A percentile compares a stretch with the other conserved stretches of the same genome.
Evolutionary conservation across 2,888 invertebrate genomes (phyloP).

Genomic region (Anoncus sp.): DNA sequence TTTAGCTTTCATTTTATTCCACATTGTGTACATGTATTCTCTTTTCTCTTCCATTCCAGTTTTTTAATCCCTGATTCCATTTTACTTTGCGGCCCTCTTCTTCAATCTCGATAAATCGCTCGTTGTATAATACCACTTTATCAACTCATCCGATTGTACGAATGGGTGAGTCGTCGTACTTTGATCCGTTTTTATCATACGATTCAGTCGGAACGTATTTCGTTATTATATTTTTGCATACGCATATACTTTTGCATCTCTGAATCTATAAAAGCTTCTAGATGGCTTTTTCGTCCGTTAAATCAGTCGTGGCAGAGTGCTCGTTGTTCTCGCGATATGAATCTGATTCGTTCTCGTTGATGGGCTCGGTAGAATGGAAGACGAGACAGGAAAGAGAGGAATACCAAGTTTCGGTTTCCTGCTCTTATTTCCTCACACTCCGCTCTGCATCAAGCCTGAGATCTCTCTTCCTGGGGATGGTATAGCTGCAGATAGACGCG

Average conservation of each 20-base stretch:
- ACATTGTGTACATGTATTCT: background rate
- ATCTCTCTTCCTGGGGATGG: slow-evolving; percentile 27
- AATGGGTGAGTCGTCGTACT: background rate
- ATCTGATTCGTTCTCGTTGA: slow-evolving; percentile 51
- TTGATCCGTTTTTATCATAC: slow-evolving; percentile 27
- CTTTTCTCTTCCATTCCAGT: background rate
- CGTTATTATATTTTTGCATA: slow-evolving; percentile 10
- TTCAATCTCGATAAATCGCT: background rate
- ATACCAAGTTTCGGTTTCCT: slow-evolving; percentile 17
- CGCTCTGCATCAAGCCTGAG: slow-evolving; percentile 27
- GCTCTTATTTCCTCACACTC: slow-evolving; percentile 43
- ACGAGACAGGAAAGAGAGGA: slow-evolving; percentile 25
- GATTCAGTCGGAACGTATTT: slow-evolving; percentile 16
- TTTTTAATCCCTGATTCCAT: background rate
- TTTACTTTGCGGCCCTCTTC: background rate
- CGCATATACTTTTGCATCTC: background rate
- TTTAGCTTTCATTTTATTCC: slow-evolving; percentile 11
- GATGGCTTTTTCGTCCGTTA: slow-evolving; percentile 57
- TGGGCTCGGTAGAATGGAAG: slow-evolving; percentile 30
- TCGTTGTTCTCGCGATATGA: slow-evolving; percentile 45
- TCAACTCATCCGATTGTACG: background rate
- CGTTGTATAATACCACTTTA: background rate
- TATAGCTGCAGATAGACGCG: slow-evolving; percentile 51
- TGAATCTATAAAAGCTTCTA: slow-evolving; percentile 49
- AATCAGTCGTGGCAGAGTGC: slow-evolving; percentile 61